phyloP scores from a whole-genome alignment of 2,113 vertebrate species.

The Dolichallabes microphthalmus region DNA sequence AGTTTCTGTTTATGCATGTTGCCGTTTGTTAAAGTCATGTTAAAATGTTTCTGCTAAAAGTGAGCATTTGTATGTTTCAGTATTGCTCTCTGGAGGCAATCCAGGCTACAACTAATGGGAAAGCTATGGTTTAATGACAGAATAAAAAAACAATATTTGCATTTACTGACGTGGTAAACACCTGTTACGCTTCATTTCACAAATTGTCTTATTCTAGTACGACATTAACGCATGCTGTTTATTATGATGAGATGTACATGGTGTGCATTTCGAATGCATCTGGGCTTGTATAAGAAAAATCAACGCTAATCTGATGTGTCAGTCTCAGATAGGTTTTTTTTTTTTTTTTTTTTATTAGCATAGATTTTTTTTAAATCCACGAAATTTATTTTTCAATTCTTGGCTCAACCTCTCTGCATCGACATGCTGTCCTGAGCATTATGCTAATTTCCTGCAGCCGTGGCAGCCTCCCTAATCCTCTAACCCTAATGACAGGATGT shows the following conservation, averaged over 20 bases:
- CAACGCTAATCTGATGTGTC: not conserved
- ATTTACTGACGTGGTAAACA: not conserved
- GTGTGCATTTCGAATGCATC: not conserved
- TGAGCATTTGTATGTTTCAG: not conserved
- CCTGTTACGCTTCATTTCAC: not conserved
- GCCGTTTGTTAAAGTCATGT: not conserved
- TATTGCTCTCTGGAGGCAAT: not conserved
- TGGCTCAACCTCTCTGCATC: constrained; percentile 6
- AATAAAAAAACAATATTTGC: not conserved
- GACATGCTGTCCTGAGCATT: constrained; percentile 42
- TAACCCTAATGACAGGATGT: constrained; percentile 58
- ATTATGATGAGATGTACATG: not conserved
- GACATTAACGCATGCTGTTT: not conserved
- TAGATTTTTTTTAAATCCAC: not conserved
- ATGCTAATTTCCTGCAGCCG: constrained; percentile 40
- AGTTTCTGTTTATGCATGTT: not conserved
- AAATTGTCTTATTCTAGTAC: not conserved
- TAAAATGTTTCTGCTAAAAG: not conserved
- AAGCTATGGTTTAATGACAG: not conserved
- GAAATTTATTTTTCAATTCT: not conserved
- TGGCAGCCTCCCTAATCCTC: constrained; percentile 25
- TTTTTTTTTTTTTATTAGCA: not conserved
- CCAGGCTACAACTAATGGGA: not conserved
- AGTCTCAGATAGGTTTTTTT: not conserved
- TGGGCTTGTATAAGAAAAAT: too few species aligned